These are phyloP conservation scores for Zoanthus solanderi DNA, from an alignment of 92 coral and sea anemone genomes.

Conservation along the genomic window DNA sequence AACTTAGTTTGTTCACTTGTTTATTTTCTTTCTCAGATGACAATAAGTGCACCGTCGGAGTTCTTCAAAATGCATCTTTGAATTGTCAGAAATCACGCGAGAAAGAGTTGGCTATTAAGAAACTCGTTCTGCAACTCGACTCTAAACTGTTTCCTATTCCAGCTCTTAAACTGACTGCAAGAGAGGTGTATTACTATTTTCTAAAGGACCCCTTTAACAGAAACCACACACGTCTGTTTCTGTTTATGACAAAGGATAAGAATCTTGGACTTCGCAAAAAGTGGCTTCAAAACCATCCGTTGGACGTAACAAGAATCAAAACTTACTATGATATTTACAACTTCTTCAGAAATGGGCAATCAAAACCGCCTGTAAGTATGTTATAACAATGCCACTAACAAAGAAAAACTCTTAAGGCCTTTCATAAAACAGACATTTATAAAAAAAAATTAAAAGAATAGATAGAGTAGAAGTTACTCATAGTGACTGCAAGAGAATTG, in stretches of 20 bases:
- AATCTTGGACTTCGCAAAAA: background rate
- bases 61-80: conserved; percentile 27
- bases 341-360: conserved; percentile 5
- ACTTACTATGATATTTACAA: conserved; percentile 7
- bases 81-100: conserved; percentile 24
- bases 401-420: too few relatives aligned
- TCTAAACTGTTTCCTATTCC: background rate
- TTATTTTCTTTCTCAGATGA: background rate
- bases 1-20: background rate
- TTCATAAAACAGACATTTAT: too few relatives aligned
- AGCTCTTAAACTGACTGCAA: background rate
- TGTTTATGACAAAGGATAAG: background rate
- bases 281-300: conserved; percentile 13
- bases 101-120: background rate
- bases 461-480: too few relatives aligned
- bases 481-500: too few relatives aligned
- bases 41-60: background rate
- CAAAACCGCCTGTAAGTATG: conserved; percentile 5
- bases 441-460: too few relatives aligned
- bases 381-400: too few relatives aligned
- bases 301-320: background rate
- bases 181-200: background rate
- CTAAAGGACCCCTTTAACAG: background rate
- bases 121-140: conserved; percentile 12
- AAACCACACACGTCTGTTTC: background rate